Base-by-base conservation (phyloP, 1,140 invertebrate species). In the Brachionus angularis region DNA sequence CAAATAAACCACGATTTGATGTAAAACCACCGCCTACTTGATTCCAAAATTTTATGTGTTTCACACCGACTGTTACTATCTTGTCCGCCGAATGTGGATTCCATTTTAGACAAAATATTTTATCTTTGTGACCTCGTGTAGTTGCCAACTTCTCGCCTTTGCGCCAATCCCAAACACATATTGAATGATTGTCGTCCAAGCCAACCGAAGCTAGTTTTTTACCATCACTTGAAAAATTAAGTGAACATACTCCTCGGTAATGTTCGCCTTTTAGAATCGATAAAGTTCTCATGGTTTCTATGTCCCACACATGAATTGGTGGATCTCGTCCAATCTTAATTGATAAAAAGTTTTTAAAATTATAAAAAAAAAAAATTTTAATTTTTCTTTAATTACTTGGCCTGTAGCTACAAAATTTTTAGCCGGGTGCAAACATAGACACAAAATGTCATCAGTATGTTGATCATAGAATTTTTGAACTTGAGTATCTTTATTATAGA, bases 1-100 rank as follows among this genome's bases (percentile, higher is more conserved):
- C 80, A 73, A 82, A 77, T 0, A 78, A 78, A 27, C 81, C 81
- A 39, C 80, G 73, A 46, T 77, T 77, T 2, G 80, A 80, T 2
- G 79, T 81, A 71, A 82, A 81, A 29, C 80, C 80, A 50, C 78
- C 80, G 64, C 80, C 81, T 75, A 79, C 75, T 73, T 81, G 80
- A 39, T 73, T 78, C 81, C 81, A 82, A 76, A 82, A 82, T 73
- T 81, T 82, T 73, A 82, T 81, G 73, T 80, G 80, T 74, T 82
- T 82, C 5, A 80, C 75, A 47, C 81, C 81, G 27, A 81, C 81
- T 44, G 79, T 79, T 5, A 82, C 77, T 25, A 82, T 64, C 55
- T 78, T 76, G 72, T 75, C 77, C 16, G 53, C 16, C 42, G 80
- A 78, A 73, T 78, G 74, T 21, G 79, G 79, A 75, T 82, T 81